phyloP scores from a whole-genome alignment of 2,113 vertebrate species.

The Plestiodon gilberti region DNA sequence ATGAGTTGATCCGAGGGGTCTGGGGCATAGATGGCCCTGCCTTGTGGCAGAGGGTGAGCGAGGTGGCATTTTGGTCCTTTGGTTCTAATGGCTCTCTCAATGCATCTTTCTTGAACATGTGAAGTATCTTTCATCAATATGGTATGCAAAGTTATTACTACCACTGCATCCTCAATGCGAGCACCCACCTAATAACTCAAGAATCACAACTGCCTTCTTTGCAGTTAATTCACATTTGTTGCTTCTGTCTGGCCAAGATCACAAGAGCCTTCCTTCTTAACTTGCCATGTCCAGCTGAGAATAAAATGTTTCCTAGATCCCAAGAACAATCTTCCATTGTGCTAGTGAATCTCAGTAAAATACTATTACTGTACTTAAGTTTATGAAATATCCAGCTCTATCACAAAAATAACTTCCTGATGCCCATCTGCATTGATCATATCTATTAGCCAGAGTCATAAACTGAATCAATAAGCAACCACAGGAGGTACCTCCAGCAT shows the following conservation, averaged over 20 bases:
- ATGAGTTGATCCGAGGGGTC: not conserved
- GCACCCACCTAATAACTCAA: not conserved
- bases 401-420: constrained; percentile 1
- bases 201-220: not conserved
- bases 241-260: not conserved
- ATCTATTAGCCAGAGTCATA: not conserved
- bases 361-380: not conserved
- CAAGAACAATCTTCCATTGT: not conserved
- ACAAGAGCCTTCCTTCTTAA: not conserved
- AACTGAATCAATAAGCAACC: not conserved
- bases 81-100: not conserved
- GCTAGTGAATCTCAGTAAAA: not conserved
- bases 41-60: too few relatives aligned
- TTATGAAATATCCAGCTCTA: not conserved
- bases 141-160: not conserved
- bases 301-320: not conserved
- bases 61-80: not conserved
- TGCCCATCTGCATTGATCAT: not conserved
- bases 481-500: not conserved
- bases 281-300: not conserved
- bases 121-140: not conserved
- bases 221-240: not conserved
- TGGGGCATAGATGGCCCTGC: not conserved
- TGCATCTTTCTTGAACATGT: not conserved
- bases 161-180: not conserved